phyloP scores from a whole-genome alignment of 2,797 vertebrate species.

The Tadarida brasiliensis region DNA sequence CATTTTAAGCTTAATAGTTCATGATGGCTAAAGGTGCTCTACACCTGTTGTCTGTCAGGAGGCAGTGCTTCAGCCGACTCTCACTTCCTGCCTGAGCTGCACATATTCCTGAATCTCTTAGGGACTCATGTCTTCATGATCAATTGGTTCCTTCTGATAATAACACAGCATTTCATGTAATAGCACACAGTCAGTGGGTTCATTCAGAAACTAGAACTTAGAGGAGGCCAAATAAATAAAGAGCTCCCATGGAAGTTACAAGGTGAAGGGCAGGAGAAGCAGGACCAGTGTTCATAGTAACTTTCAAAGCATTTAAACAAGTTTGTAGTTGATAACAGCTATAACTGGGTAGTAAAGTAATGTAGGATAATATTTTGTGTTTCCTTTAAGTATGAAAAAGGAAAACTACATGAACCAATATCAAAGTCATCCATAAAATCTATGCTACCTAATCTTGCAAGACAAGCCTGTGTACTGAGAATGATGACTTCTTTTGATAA shows the following conservation, averaged over 20 bases:
- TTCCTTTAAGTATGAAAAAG: background rate
- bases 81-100: background rate
- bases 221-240: background rate
- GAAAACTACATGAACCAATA: background rate
- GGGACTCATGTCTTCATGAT: conserved; percentile 19
- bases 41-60: background rate
- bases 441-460: background rate
- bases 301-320: background rate
- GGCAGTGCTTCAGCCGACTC: background rate
- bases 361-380: background rate
- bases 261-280: background rate
- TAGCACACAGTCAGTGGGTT: background rate
- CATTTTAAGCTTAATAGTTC: background rate
- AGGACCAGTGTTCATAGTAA: background rate
- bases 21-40: background rate
- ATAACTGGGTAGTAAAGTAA: background rate
- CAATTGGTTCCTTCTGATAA: conserved; percentile 4
- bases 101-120: background rate
- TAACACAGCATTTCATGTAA: background rate
- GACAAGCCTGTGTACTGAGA: background rate
- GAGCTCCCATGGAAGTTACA: background rate
- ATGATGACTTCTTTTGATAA: background rate
- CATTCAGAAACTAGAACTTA: conserved; percentile 10
- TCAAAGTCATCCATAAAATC: background rate
- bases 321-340: background rate